Conservation (phyloP, 2,113 vertebrate genomes). For the Mungos mungo region DNA sequence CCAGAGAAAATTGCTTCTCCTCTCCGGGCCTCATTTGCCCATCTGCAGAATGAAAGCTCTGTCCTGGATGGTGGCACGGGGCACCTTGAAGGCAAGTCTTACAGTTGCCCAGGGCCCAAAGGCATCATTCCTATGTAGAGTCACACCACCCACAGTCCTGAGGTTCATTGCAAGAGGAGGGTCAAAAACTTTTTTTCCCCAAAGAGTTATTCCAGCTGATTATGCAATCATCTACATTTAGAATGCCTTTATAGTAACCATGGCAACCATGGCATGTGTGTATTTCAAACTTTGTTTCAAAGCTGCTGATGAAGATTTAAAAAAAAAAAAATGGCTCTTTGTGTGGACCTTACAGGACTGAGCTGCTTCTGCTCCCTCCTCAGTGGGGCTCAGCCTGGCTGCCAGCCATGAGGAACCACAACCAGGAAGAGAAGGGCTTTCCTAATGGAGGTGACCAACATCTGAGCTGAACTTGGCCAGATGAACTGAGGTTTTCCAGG, state of each 20-base stretch:
- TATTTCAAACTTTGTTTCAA: conserved; percentile 85
- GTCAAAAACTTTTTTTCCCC: conserved; percentile 77
- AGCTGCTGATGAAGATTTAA: conserved; percentile 83
- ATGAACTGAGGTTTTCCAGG: not conserved
- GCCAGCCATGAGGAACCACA: not conserved
- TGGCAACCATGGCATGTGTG: conserved; percentile 82
- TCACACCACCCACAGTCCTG: not conserved
- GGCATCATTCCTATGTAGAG: not conserved
- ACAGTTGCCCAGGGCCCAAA: not conserved
- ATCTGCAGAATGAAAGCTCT: not conserved
- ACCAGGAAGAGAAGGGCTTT: not conserved
- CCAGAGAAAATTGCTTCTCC: not conserved
- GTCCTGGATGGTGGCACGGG: not conserved
- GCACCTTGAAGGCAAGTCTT: not conserved
- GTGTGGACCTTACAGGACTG: not conserved
- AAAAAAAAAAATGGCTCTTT: conserved; percentile 79
- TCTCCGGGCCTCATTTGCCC: not conserved
- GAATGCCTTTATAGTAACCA: conserved; percentile 86
- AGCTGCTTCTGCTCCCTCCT: not conserved
- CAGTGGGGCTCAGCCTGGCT: not conserved
- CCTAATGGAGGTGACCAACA: not conserved
- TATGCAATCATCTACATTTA: conserved; percentile 88
- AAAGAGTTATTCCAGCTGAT: conserved; percentile 83
- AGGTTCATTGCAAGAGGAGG: conserved; percentile 73
- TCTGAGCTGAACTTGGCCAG: conserved; percentile 5